Evolutionary conservation across 1,140 invertebrate genomes (phyloP).

Genomic region (Propsilocerus akamusi): DNA sequence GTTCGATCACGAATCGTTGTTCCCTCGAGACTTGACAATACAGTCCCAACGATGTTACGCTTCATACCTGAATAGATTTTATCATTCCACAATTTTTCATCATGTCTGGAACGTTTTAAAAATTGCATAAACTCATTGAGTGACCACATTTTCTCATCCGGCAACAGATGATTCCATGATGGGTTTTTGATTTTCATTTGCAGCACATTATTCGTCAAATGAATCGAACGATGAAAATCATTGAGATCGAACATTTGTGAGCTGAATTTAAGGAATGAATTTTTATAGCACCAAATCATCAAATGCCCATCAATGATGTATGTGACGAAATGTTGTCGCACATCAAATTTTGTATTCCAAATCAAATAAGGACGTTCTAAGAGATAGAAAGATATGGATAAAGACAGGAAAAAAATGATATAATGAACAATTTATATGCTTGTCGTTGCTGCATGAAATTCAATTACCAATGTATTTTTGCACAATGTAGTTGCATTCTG

Average conservation of each 20-base stretch:
- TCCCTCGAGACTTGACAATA: conserved; percentile 56
- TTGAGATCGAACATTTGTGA: conserved; percentile 68
- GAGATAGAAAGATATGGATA: conserved; percentile 13
- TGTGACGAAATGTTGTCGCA: conserved; percentile 75
- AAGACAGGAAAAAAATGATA: too few species aligned
- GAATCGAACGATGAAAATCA: conserved; percentile 73
- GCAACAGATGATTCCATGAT: conserved; percentile 41
- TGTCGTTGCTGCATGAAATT: too few species aligned
- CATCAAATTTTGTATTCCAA: conserved; percentile 81
- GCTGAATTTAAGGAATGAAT: conserved; percentile 77
- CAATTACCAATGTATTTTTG: conserved; percentile 90
- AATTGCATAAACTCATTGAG: conserved; percentile 53
- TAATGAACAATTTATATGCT: too few species aligned
- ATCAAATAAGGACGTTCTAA: conserved; percentile 65
- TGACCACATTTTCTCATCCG: conserved; percentile 73
- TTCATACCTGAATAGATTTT: conserved; percentile 75
- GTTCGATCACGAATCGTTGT: conserved; percentile 55
- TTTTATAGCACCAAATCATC: conserved; percentile 76
- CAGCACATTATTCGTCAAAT: conserved; percentile 82
- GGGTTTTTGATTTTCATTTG: conserved; percentile 65
- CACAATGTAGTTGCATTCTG: conserved; percentile 57
- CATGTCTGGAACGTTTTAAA: conserved; percentile 29
- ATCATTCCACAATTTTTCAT: conserved; percentile 33
- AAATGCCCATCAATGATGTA: conserved; percentile 58
- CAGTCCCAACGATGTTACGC: conserved; percentile 57